Conservation (phyloP, 2,113 vertebrate genomes). For the Mesitornis unicolor region DNA sequence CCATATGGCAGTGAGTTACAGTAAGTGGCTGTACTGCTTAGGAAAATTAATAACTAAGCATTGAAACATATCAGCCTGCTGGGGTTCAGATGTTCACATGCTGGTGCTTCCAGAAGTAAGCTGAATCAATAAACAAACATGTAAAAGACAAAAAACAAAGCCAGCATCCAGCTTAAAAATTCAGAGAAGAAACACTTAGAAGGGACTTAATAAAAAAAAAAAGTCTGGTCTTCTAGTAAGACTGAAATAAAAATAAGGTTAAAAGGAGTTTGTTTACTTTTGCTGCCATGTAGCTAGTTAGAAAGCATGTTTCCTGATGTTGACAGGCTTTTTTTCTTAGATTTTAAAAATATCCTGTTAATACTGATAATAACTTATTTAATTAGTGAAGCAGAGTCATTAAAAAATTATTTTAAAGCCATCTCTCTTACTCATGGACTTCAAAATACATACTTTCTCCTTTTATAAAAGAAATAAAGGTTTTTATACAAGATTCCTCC, state of each 20-base stretch:
- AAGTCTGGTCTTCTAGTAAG: background rate
- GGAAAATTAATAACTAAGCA: background rate
- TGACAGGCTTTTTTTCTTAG: background rate
- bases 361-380: background rate
- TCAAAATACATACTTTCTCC: background rate
- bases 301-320: background rate
- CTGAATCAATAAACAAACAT: background rate
- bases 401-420: background rate
- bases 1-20: background rate
- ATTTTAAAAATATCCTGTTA: background rate
- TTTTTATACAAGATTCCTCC: background rate
- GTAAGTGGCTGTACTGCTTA: background rate
- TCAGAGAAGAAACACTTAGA: background rate
- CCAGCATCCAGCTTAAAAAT: background rate
- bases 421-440: background rate
- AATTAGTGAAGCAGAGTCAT: background rate
- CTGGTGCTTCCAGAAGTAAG: background rate
- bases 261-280: background rate
- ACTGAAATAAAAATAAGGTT: background rate
- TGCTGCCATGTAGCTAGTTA: background rate
- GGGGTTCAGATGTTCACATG: background rate
- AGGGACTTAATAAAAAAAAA: background rate
- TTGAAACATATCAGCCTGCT: background rate
- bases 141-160: background rate
- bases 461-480: background rate